Percentiles rank a stretch among this genome's conserved stretches.
Conservation (phyloP, 2,797 vertebrate species). For the Rhinichthys osculus region DNA sequence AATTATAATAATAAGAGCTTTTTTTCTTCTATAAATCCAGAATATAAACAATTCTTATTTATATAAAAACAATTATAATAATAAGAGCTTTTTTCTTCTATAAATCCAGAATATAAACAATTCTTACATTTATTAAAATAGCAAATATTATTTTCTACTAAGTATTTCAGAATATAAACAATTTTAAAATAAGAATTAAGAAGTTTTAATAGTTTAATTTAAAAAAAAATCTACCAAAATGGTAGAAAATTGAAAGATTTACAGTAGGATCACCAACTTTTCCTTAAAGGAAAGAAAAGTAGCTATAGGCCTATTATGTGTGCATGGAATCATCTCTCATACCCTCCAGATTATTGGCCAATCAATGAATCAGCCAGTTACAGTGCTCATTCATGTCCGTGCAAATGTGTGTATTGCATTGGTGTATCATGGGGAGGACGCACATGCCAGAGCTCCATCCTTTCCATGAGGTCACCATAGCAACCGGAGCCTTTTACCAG, state of each 20-base stretch:
- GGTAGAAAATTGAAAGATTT: neutral
- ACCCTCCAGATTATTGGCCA: slow-evolving; percentile 11
- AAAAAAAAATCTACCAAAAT: neutral
- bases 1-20: no score
- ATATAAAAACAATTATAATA: no score
- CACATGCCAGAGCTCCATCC: slow-evolving; percentile 65
- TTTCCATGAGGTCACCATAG: slow-evolving; percentile 77
- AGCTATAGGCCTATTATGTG: neutral
- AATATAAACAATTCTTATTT: no score
- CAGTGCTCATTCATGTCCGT: neutral
- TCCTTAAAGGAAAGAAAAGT: no score
- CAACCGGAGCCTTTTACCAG: slow-evolving; percentile 75
- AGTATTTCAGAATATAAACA: neutral
- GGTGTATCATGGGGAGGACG: slow-evolving; percentile 31
- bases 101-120: no score
- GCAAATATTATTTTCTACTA: no score
- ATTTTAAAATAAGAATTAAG: no score
- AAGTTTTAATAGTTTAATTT: neutral
- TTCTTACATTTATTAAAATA: no score
- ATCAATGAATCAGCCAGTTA: neutral
- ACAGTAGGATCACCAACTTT: neutral
- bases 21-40: no score
- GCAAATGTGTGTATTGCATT: slow-evolving; percentile 39
- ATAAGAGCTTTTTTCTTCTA: no score
- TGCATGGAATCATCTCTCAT: slow-evolving; percentile 6